Evolutionary conservation across 2,113 vertebrate genomes (phyloP).

Genomic region (Sclerurus mexicanus): DNA sequence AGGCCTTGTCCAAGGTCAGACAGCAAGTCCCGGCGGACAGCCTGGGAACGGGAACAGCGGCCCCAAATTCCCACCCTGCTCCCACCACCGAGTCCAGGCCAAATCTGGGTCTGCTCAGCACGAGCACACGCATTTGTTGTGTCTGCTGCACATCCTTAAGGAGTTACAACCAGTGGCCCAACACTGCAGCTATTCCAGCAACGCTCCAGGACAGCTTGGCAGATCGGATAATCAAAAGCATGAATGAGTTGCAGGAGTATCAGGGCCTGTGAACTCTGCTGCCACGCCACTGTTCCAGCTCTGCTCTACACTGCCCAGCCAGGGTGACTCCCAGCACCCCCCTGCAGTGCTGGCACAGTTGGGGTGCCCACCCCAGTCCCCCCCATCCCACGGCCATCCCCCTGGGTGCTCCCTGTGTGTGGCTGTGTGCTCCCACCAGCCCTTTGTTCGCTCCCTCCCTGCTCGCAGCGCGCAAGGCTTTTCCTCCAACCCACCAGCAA

Average conservation of each 20-base stretch:
- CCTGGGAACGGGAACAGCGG: slow-evolving; percentile 3
- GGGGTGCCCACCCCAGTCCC: neutral
- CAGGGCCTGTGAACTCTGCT: neutral
- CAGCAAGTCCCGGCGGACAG: neutral
- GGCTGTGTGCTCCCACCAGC: neutral
- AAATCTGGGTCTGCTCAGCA: neutral
- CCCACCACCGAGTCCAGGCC: neutral
- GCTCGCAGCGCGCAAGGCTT: neutral
- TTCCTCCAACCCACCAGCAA: slow-evolving; percentile 72
- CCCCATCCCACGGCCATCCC: fast-evolving
- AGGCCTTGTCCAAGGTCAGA: slow-evolving; percentile 46
- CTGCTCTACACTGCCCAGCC: fast-evolving
- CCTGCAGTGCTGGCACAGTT: neutral
- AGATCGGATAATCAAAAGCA: neutral
- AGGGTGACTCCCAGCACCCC: neutral
- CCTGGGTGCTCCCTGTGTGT: neutral
- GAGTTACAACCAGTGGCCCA: neutral
- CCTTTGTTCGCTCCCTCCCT: neutral
- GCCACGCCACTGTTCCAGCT: neutral
- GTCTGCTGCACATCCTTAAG: slow-evolving; percentile 29
- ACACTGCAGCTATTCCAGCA: neutral
- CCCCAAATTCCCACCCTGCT: slow-evolving; percentile 12
- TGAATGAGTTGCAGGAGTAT: neutral
- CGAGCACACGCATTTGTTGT: slow-evolving; percentile 3
- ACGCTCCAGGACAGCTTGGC: neutral